These are phyloP conservation scores for Thripadectes ignobilis DNA, from an alignment of 2,797 vertebrate species.

Conservation along the genomic window DNA sequence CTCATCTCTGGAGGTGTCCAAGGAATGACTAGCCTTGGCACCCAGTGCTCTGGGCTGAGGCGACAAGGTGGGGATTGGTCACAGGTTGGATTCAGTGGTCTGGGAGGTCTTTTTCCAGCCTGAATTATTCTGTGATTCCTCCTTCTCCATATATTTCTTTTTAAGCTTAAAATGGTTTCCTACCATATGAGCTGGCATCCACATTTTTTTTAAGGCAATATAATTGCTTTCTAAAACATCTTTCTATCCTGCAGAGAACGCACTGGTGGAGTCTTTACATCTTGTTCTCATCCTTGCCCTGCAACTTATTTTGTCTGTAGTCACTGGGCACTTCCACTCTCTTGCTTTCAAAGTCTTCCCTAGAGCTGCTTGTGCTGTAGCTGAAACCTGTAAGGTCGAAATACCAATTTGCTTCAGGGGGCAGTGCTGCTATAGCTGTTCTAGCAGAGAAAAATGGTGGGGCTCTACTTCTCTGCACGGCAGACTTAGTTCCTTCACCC, in stretches of 20 bases:
- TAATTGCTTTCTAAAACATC: background rate
- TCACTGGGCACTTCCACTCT: background rate
- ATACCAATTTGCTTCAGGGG: background rate
- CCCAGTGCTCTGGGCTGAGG: background rate
- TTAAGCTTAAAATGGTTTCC: background rate
- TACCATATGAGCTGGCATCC: background rate
- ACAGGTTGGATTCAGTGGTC: background rate
- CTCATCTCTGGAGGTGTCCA: background rate
- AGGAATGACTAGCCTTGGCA: background rate
- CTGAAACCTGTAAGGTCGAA: background rate
- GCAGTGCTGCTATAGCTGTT: background rate
- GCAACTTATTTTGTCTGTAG: background rate
- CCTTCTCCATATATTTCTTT: background rate
- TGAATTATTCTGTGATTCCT: background rate
- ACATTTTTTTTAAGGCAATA: background rate
- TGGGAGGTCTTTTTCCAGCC: background rate
- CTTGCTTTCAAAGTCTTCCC: background rate
- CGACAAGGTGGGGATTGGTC: accelerated
- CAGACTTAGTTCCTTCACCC: background rate
- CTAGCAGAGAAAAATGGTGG: background rate
- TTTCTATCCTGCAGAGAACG: background rate
- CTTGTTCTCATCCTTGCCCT: background rate
- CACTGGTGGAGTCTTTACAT: background rate
- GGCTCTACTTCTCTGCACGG: background rate
- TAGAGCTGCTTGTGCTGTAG: background rate